Base-by-base conservation (phyloP, 2,113 vertebrate species). In the Nerophis ophidion region DNA sequence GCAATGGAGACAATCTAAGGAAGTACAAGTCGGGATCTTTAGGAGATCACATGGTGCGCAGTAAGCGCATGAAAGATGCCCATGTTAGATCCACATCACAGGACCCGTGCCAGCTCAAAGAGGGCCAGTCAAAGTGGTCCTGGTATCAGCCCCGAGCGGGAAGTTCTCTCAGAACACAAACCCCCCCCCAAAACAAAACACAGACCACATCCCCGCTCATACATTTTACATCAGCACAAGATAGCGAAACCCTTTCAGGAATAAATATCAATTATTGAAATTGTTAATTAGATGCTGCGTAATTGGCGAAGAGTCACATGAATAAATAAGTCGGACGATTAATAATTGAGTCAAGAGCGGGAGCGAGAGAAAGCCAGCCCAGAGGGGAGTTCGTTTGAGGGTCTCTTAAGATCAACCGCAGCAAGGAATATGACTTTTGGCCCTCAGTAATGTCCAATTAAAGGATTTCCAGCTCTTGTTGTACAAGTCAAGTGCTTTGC, bases 191-290 rank as follows among this genome's bases (percentile, higher is more conserved):
- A 56, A 87, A 81, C 76, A 84, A 87, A 86, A 86, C 83, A 69
- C 75, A 68, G 79, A 82, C 83, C 80, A 69, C 61, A 81, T 86
- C 88, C 83, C 87, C 51, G 75, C 76, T 89, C 84, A 89, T 89
- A 72, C 84, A 90, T 90, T 82, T 86, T 89, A 88, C 74, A 91
- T 86, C 66, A 82, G 69, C 76, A 71, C 74, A 66, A 81, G 81
- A 88, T 83, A 86, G 76, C 48, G 58, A 83, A 72, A 26, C 68
- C 59, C 87, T 89, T 86, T 88, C 81, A 86, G 85, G 89, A 89
- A 89, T 87, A 86, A 89, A 89, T 90, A 91, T 91, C 88, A 91
- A 90, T 91, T 89, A 90, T 91, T 91, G 87, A 91, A 89, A 88
- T 76, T 83, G 81, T 89, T 90, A 90, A 89, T 89, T 89, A 91